Conservation (phyloP, 2,797 vertebrate species). For the Phrynocephalus forsythii region DNA sequence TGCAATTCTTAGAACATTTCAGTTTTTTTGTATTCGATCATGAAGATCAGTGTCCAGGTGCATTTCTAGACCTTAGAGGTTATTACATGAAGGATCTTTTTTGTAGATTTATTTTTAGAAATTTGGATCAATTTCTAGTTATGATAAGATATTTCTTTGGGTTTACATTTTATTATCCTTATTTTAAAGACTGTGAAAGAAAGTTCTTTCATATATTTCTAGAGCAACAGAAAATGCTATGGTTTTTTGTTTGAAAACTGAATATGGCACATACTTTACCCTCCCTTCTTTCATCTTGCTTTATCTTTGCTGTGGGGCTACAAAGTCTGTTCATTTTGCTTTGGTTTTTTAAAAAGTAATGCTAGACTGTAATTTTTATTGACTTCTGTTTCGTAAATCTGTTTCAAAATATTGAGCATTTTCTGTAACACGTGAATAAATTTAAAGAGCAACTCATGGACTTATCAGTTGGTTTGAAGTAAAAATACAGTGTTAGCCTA, state of each 20-base stretch:
- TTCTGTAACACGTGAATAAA: constrained; percentile 62
- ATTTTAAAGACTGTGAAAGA: constrained; percentile 70
- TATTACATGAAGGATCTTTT: constrained; percentile 76
- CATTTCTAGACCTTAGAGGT: constrained; percentile 58
- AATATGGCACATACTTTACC: constrained; percentile 43
- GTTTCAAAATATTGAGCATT: constrained; percentile 38
- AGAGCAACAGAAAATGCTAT: constrained; percentile 36
- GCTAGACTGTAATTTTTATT: constrained; percentile 48
- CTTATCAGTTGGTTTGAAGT: constrained; percentile 47
- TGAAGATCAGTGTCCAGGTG: constrained; percentile 65
- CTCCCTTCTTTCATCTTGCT: constrained; percentile 24
- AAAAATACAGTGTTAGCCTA: background rate
- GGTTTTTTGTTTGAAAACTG: constrained; percentile 68
- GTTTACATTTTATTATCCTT: constrained; percentile 72
- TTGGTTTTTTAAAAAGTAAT: constrained; percentile 37
- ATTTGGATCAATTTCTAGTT: constrained; percentile 45
- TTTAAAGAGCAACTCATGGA: constrained; percentile 53
- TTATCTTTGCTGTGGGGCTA: constrained; percentile 49
- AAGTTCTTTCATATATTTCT: constrained; percentile 63
- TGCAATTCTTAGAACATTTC: constrained; percentile 20
- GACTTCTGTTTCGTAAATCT: constrained; percentile 44
- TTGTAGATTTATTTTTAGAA: constrained; percentile 46
- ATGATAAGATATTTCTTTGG: constrained; percentile 53
- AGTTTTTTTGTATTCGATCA: constrained; percentile 51
- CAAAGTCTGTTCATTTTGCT: constrained; percentile 46